Conservation (phyloP, 2,113 vertebrate species). For the Marmota monax region DNA sequence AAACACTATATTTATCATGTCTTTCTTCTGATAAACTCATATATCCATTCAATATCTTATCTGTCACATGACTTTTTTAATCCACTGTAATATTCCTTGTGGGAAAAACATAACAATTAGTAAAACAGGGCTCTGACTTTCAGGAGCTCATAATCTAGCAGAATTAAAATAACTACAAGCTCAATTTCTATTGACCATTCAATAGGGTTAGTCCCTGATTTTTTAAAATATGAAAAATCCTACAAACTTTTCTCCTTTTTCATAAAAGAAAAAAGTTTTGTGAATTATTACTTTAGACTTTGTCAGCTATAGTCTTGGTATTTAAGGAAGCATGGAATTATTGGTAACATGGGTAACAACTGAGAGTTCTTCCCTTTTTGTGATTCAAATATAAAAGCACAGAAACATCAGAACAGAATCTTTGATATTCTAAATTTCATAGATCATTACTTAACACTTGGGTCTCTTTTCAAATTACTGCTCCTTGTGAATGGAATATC, state of each 20-base stretch:
- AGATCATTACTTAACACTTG: background rate
- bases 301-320: background rate
- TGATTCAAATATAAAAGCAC: background rate
- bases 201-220: background rate
- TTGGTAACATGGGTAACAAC: background rate
- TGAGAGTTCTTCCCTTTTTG: background rate
- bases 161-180: background rate
- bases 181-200: background rate
- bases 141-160: background rate
- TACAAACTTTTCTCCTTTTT: background rate
- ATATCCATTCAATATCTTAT: background rate
- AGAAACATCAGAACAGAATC: background rate
- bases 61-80: no score
- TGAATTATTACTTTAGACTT: background rate
- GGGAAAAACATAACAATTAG: background rate
- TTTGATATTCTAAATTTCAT: background rate
- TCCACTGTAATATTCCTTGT: background rate
- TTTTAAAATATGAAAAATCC: background rate
- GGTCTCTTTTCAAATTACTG: background rate
- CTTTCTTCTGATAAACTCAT: background rate
- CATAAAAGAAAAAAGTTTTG: background rate
- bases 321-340: background rate
- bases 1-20: background rate
- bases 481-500: background rate
- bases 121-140: background rate